Base-by-base conservation (phyloP, 2,888 invertebrate genomes). In the Myopa tessellatipennis region DNA sequence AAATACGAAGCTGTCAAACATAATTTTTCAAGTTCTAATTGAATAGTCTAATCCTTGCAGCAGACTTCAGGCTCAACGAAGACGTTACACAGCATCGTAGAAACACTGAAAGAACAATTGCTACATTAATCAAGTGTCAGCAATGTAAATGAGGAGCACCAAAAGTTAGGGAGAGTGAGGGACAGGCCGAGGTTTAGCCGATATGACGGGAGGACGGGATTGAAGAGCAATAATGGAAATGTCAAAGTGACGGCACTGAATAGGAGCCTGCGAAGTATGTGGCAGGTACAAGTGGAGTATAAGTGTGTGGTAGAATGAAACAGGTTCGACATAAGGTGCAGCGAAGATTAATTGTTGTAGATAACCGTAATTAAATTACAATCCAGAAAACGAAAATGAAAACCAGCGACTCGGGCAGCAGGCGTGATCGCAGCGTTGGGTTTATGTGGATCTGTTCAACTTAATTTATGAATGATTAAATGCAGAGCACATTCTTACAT, bases 1-100 rank as follows among this genome's bases (percentile, higher is more conserved):
- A 87, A 87, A 87, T 85, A 84, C 85, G 85, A 85, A 87, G 85
- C 86, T 87, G 86, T 87, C 86, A 87, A 85, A 83, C 84, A 83
- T 85, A 78, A 87, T 87, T 87, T 85, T 84, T 87, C 87, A 87
- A 85, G 83, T 82, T 81, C 85, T 87, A 87, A 87, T 87, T 87
- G 87, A 87, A 85, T 85, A 87, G 86, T 87, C 84, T 85, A 82
- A 83, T 79, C 80, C 55, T 36, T 40, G 58, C 36, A 55, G 38
- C 67, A 4, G 50, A 55, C n/a, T n/a, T 14, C 18, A 52, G 52
- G 45, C 12, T 16, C 63, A 14, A 18, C 36, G 16, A 61, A 34
- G 36, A 50, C 65, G 34, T 63, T 55, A 16, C 6, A 16, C 70
- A 50, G 58, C 18, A 26, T 26, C 26, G 26, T 14, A 73, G 52